phyloP scores from a whole-genome alignment of 1,140 invertebrate species.

The Drosophila pectinifera region DNA sequence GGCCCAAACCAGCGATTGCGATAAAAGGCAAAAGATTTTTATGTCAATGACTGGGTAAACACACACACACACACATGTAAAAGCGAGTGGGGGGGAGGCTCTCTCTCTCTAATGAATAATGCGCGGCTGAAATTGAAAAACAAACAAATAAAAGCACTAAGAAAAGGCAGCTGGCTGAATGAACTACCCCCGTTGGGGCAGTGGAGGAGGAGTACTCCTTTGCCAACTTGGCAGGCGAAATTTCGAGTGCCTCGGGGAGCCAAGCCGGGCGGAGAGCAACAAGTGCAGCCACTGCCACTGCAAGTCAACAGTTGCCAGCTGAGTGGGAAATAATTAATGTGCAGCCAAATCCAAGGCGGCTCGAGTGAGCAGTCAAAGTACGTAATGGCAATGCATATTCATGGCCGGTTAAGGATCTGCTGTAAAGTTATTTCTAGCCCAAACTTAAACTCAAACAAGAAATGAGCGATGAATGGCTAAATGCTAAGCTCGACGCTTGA shows the following conservation, averaged over 20 bases:
- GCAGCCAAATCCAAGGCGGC: constrained; percentile 33
- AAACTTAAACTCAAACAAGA: constrained; percentile 30
- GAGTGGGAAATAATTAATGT: constrained; percentile 75
- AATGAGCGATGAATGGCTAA: constrained; percentile 38
- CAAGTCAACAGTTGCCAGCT: constrained; percentile 70
- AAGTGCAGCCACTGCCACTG: constrained; percentile 61
- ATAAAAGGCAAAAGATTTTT: constrained; percentile 76
- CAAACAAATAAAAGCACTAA: constrained; percentile 69
- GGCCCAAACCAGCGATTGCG: constrained; percentile 52
- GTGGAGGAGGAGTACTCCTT: neutral
- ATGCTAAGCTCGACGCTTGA: constrained; percentile 3
- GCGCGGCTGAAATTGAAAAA: constrained; percentile 71
- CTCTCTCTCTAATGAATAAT: constrained; percentile 69
- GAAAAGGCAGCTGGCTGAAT: constrained; percentile 19
- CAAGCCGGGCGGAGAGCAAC: constrained; percentile 54
- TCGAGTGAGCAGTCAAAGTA: constrained; percentile 48
- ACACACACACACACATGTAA: constrained; percentile 15
- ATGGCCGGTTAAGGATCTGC: constrained; percentile 25
- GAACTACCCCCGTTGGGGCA: neutral
- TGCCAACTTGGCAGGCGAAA: constrained; percentile 41
- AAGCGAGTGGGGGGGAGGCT: neutral
- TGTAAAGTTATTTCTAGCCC: constrained; percentile 37
- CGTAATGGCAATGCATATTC: constrained; percentile 52
- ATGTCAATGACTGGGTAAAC: constrained; percentile 69
- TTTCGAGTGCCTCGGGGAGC: constrained; percentile 34